Evolutionary conservation across 2,113 vertebrate genomes (phyloP).

Genomic region (Leptodactylus fuscus): DNA sequence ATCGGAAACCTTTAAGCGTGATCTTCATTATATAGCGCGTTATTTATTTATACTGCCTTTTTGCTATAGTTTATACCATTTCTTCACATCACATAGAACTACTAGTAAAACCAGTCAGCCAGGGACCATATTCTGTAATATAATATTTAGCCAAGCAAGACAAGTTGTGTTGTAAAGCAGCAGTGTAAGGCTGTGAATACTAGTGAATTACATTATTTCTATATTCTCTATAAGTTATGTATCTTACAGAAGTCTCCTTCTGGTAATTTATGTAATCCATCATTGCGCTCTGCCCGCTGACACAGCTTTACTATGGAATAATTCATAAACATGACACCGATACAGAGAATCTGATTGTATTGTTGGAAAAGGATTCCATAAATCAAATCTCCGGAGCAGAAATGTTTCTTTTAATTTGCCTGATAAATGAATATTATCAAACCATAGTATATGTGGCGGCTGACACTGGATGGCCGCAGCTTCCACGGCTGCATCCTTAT

Average conservation of each 20-base stretch:
- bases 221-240: constrained; percentile 21
- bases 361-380: constrained; percentile 33
- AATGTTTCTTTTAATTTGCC: constrained; percentile 18
- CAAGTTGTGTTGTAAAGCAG: background rate
- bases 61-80: background rate
- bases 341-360: constrained; percentile 32
- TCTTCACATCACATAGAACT: background rate
- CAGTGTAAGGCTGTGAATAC: background rate
- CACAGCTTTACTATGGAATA: constrained; percentile 31
- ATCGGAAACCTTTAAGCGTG: background rate
- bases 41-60: background rate
- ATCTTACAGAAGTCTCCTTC: constrained; percentile 18
- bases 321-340: constrained; percentile 45
- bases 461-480: background rate
- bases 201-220: background rate
- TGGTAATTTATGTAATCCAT: constrained; percentile 45
- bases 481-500: background rate
- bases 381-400: constrained; percentile 29
- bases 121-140: background rate
- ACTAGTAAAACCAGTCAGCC: background rate
- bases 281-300: constrained; percentile 15
- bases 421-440: constrained; percentile 20
- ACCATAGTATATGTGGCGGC: background rate
- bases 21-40: background rate
- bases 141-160: background rate